phyloP scores from a whole-genome alignment of 2,888 invertebrate species.

The Sphecodes monilicornis region DNA sequence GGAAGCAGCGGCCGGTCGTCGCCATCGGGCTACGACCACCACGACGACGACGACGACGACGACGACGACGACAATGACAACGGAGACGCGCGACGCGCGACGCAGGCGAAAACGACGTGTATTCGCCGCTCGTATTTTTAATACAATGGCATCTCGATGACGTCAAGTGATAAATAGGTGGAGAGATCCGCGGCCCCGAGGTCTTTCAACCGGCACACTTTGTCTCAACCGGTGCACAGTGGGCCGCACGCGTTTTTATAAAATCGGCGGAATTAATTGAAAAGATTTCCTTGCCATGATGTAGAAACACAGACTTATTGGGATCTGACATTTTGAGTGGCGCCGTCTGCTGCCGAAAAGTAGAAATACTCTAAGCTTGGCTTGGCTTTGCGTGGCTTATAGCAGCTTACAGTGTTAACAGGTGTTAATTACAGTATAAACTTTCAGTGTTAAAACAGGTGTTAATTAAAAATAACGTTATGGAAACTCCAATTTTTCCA shows the following conservation, averaged over 20 bases:
- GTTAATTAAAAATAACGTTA: no score
- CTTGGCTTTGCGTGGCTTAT: no score
- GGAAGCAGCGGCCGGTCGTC: conserved; percentile 15
- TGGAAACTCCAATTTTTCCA: no score
- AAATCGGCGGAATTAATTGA: not conserved
- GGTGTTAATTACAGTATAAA: no score
- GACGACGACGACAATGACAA: not conserved
- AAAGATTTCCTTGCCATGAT: no score
- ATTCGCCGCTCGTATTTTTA: conserved; percentile 47
- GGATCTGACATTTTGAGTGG: no score
- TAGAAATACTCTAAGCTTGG: no score
- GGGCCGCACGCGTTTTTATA: not conserved
- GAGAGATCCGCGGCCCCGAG: conserved; percentile 30
- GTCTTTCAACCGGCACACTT: conserved; percentile 55
- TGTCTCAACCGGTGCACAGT: not conserved
- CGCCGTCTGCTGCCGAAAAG: no score
- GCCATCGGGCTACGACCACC: not conserved
- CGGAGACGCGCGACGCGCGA: not conserved
- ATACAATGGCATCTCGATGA: conserved; percentile 54
- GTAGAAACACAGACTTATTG: no score
- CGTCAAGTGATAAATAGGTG: conserved; percentile 52
- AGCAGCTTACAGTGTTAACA: no score
- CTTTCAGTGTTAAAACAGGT: no score
- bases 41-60: conserved; percentile 8
- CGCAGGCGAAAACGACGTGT: conserved; percentile 29